Conservation (phyloP, 2,113 vertebrate species). For the Telmatochromis sp. region DNA sequence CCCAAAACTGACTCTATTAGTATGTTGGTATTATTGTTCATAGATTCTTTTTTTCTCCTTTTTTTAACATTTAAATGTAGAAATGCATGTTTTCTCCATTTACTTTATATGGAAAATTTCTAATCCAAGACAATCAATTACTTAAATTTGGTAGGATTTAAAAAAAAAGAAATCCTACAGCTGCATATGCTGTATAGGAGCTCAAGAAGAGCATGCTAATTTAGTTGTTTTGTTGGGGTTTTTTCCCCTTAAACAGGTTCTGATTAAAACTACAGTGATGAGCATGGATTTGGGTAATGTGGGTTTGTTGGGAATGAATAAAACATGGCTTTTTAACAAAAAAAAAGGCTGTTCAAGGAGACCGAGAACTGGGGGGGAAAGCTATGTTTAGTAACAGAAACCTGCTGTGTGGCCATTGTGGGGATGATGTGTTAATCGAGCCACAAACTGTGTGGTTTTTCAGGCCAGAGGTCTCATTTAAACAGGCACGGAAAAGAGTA, state of each 20-base stretch:
- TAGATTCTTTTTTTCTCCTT: not conserved
- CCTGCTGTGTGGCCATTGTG: conserved; percentile 65
- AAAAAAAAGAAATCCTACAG: not conserved
- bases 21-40: not conserved
- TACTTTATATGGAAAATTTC: not conserved
- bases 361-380: not conserved
- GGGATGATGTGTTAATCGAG: conserved; percentile 71
- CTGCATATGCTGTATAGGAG: not conserved
- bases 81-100: not conserved
- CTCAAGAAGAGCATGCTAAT: conserved; percentile 11
- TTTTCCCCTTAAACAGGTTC: conserved; percentile 11
- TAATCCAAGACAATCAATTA: conserved; percentile 26
- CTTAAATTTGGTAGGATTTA: not conserved
- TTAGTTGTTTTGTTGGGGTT: not conserved
- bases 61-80: not conserved
- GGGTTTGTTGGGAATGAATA: conserved; percentile 62
- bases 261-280: conserved; percentile 41
- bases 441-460: conserved; percentile 63
- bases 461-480: conserved; percentile 67
- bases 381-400: conserved; percentile 58
- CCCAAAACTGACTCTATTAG: conserved; percentile 18
- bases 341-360: conserved; percentile 33
- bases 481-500: conserved; percentile 49
- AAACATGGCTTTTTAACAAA: conserved; percentile 45
- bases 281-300: conserved; percentile 45